These are phyloP conservation scores for Bombus impatiens DNA, from an alignment of 1,140 invertebrate genomes.

Conservation along the genomic window DNA sequence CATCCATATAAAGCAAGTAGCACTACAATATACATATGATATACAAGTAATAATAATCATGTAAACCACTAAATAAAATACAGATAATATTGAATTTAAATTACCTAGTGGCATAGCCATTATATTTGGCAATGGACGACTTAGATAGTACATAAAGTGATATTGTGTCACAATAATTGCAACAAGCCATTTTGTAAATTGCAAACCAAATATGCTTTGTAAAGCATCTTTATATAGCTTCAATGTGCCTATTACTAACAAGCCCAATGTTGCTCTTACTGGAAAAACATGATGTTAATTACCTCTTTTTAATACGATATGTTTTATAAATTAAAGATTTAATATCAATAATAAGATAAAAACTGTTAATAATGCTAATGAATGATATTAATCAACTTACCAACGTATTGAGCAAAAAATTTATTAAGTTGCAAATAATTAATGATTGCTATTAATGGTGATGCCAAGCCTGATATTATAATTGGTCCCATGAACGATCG, in stretches of 20 bases:
- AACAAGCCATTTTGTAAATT: conserved; percentile 92
- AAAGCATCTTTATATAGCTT: conserved; percentile 88
- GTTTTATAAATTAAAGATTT: conserved; percentile 7
- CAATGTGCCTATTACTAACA: conserved; percentile 89
- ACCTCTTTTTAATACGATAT: background rate
- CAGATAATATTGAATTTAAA: conserved; percentile 45
- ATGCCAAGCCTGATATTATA: conserved; percentile 90
- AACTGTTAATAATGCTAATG: conserved; percentile 27
- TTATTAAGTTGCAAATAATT: conserved; percentile 90
- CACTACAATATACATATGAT: conserved; percentile 86
- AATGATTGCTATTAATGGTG: conserved; percentile 88
- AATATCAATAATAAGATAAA: conserved; percentile 16
- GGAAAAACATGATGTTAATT: conserved; percentile 78
- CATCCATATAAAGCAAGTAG: conserved; percentile 93
- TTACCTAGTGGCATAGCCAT: conserved; percentile 96
- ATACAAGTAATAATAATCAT: conserved; percentile 15
- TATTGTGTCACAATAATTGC: conserved; percentile 95
- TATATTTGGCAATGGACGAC: conserved; percentile 97
- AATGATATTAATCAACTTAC: conserved; percentile 84
- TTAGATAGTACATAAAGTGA: conserved; percentile 98
- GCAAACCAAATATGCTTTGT: conserved; percentile 89
- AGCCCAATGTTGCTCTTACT: conserved; percentile 92
- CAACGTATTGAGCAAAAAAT: conserved; percentile 95
- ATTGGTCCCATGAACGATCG: conserved; percentile 97
- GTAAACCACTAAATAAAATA: conserved; percentile 16